A percentile compares a stretch with the other conserved stretches of the same genome.
phyloP scores from a whole-genome alignment of 2,113 vertebrate species.

The Hemiprocne comata region DNA sequence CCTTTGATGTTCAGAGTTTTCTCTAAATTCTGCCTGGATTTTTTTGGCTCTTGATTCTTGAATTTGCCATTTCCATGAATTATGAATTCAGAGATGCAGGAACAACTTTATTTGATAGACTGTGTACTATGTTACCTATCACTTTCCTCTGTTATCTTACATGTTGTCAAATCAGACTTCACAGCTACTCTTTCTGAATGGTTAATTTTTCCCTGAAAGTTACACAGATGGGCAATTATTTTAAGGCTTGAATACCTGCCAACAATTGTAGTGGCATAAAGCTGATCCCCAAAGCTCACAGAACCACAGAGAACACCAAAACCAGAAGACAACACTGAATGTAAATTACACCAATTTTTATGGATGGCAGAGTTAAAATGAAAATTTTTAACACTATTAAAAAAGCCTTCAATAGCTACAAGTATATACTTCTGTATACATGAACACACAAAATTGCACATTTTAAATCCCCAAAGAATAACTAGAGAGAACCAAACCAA shows the following conservation, averaged over 20 bases:
- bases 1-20: background rate
- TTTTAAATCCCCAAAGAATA: background rate
- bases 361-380: background rate
- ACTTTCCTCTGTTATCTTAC: conserved; percentile 13
- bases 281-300: conserved; percentile 26
- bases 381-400: background rate
- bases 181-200: conserved; percentile 38
- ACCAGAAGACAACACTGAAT: background rate
- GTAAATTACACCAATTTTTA: background rate
- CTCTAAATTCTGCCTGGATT: background rate
- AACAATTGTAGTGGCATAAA: conserved; percentile 3
- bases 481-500: background rate
- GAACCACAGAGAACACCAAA: conserved; percentile 5
- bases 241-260: conserved; percentile 56
- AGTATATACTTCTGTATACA: background rate
- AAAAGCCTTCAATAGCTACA: background rate
- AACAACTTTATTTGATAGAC: conserved; percentile 15
- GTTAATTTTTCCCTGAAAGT: conserved; percentile 47
- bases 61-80: background rate
- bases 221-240: conserved; percentile 65
- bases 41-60: background rate
- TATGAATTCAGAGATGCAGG: background rate
- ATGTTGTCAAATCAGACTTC: conserved; percentile 55
- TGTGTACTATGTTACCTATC: conserved; percentile 16
- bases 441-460: background rate